Evolutionary conservation across 2,888 invertebrate species (phyloP), one percentile per base, ranked within the genome.

Genomic region (Melanophora roralis): DNA sequence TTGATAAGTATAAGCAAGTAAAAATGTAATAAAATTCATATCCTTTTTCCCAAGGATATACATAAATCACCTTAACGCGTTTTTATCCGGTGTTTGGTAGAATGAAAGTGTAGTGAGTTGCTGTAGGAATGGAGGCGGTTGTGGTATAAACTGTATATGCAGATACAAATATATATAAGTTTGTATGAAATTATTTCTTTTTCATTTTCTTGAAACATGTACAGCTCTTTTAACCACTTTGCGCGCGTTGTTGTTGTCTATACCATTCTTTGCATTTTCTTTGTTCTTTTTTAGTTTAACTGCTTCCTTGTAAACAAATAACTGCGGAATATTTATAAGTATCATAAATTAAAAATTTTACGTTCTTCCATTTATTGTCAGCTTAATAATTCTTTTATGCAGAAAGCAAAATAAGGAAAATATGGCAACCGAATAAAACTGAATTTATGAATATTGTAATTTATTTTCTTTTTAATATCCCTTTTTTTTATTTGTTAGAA

Each of bases 281-380:
- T 21, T 23, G n/a, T 27, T 21, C 36, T 19, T 38, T 68, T 16
- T 0, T 0, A n/a, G 40, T 64, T 74, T 34, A 47, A 32, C 40
- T 43, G 23, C 38, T 49, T 40, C 38, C 34, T 57, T 64, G 62
- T 51, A 83, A 85, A 86, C 87, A 86, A 86, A 86, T 86, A 86
- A 84, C 86, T 86, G 86, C 85, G 85, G 86, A 86, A 86, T 86
- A 86, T 86, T 86, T 86, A 86, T 86, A 86, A 86, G 87, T 85
- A 85, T 86, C 86, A 86, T 86, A 86, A 86, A 86, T 86, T 86
- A 86, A 85, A 84, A 83, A 84, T 85, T 84, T 85, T 85, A 84
- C 83, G 83, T 83, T 69, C 49, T 65, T 85, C 84, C 86, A 86
- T 86, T 86, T 85, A 86, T 86, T 86, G 86, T 86, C 84, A 84